Evolutionary conservation across 2,113 vertebrate genomes (phyloP).

Genomic region (Oenanthe melanoleuca): DNA sequence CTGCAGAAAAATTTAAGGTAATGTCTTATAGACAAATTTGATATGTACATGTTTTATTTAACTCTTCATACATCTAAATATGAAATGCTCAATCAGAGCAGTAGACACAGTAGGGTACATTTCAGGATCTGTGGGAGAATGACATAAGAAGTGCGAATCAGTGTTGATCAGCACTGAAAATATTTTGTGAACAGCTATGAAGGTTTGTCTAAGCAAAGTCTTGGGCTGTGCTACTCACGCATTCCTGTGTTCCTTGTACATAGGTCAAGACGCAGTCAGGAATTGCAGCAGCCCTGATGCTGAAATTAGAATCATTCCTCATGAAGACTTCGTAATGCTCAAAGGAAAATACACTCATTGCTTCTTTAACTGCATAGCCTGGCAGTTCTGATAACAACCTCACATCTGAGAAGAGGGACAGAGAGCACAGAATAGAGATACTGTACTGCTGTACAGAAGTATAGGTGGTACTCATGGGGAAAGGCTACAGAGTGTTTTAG

Average conservation of each 20-base stretch:
- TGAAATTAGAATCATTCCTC: slow-evolving; percentile 3
- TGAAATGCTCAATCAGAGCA: background rate
- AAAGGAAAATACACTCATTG: background rate
- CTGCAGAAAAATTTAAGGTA: background rate
- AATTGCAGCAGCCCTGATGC: background rate
- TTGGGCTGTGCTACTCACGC: background rate
- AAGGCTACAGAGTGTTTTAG: rapidly evolving
- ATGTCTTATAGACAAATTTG: background rate
- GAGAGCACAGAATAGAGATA: background rate
- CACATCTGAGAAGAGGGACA: background rate
- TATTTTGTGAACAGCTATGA: background rate
- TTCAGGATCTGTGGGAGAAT: background rate
- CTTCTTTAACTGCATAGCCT: background rate
- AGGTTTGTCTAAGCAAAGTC: background rate
- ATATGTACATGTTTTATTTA: background rate
- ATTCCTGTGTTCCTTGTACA: background rate
- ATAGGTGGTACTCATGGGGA: background rate
- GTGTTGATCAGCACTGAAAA: background rate
- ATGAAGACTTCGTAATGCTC: background rate
- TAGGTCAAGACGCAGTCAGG: background rate
- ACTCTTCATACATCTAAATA: background rate
- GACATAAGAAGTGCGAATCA: background rate
- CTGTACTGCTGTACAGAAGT: background rate
- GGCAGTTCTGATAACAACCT: background rate
- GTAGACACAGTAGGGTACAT: background rate